phyloP scores from a whole-genome alignment of 2,888 invertebrate genomes.

The Nomada goodeniana region DNA sequence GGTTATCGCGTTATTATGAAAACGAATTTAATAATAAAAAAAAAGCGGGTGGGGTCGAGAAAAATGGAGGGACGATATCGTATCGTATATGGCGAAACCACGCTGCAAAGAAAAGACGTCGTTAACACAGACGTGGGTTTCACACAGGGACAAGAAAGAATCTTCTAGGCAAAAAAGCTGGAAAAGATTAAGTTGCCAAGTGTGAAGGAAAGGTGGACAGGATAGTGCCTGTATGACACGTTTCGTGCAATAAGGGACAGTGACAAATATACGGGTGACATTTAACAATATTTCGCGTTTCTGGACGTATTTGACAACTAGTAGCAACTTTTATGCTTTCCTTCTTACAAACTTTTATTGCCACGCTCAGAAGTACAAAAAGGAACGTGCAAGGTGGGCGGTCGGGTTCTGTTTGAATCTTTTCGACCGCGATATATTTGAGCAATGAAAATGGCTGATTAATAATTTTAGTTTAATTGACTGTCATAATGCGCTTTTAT shows the following conservation, averaged over 20 bases:
- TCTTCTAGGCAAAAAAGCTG: conserved; percentile 19
- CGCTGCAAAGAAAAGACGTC: neutral
- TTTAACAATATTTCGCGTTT: neutral
- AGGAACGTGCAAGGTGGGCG: neutral
- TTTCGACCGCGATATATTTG: neutral
- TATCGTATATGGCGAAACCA: neutral
- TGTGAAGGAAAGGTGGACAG: neutral
- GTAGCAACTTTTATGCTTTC: neutral
- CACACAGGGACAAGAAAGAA: neutral
- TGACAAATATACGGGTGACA: neutral
- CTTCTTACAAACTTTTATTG: neutral
- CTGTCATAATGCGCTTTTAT: neutral
- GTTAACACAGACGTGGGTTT: conserved; percentile 18
- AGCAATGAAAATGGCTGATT: neutral
- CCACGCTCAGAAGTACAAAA: no score
- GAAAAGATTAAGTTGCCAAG: conserved; percentile 15
- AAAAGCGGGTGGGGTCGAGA: neutral
- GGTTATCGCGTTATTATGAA: no score
- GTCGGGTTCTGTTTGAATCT: neutral
- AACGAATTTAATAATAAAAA: neutral
- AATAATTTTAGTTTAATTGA: neutral
- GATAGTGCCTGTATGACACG: neutral
- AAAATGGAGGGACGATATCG: neutral
- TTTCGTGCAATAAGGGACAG: neutral
- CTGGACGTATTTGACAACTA: neutral